Base-by-base conservation (phyloP, 2,797 vertebrate genomes). In the Alexandromys oeconomus region DNA sequence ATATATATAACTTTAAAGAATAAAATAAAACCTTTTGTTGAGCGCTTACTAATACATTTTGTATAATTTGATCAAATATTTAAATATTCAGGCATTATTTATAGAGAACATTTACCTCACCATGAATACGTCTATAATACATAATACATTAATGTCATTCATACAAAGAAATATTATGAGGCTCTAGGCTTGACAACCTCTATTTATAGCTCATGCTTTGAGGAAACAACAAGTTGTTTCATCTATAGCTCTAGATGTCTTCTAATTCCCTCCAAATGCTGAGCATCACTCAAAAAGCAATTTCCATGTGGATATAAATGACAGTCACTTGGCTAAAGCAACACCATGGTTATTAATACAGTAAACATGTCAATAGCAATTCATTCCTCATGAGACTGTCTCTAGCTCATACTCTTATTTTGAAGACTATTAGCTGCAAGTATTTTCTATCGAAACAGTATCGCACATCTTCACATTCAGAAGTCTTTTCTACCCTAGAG, bases 401-500 rank as follows among this genome's bases (percentile, higher is more conserved):
- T 90, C 87, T 21, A 87, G 67, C 12, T 91, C 51, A 89, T 81
- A 96, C 71, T 92, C 31, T 10, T 43, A 89, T 91, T 94, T 81
- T 87, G 25, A 21, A 87, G 34, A 93, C 31, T 84, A 6, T 93
- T 92, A 65, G 3, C 7, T 77, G n/a, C 34, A 93, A 94, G 89
- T 77, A 14, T 19, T 48, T 82, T 90, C 86, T 81, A 85, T 1
- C 14, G 10, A 59, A 90, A 48, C 77, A 91, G 84, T 71, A 82
- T 46, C 46, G n/a, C 10, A 51, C 19, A 87, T 93, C 12, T 31
- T 92, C 21, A 84, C 5, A 77, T 61, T 31, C 17, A 86, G 14
- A 91, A 96, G 17, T 89, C 29, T 88, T 59, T 89, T 48, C 40
- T 92, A 90, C 85, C 51, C 81, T 87, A 97, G 96, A 13, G 51